phyloP scores from a whole-genome alignment of 2,113 vertebrate genomes.

The Morone saxatilis region DNA sequence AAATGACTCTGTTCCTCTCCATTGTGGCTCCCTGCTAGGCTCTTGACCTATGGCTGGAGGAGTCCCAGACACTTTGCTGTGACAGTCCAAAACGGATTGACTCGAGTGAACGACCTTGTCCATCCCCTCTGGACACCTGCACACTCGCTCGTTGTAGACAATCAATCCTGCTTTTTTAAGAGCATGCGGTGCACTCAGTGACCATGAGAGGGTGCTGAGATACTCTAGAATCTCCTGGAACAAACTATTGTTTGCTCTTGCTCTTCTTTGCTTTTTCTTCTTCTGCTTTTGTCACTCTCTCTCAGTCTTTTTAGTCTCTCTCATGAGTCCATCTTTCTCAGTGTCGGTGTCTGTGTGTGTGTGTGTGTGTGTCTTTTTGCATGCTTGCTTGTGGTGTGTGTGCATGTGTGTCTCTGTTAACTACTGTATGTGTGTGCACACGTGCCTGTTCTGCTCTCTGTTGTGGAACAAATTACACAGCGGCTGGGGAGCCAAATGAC shows the following conservation, averaged over 20 bases:
- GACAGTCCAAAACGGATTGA: slow-evolving; percentile 67
- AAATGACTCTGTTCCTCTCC: slow-evolving; percentile 55
- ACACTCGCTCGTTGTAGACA: slow-evolving; percentile 17
- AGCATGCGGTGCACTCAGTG: neutral
- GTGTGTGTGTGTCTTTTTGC: slow-evolving; percentile 21
- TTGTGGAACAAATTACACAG: slow-evolving; percentile 85
- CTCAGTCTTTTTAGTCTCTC: slow-evolving; percentile 3
- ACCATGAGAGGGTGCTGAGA: slow-evolving; percentile 75
- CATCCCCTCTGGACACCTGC: slow-evolving; percentile 61
- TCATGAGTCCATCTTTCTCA: slow-evolving; percentile 41
- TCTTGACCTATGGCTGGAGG: slow-evolving; percentile 54
- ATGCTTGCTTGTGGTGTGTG: slow-evolving; percentile 25
- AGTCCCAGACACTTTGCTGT: slow-evolving; percentile 50
- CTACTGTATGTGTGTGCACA: slow-evolving; percentile 48
- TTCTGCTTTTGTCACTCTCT: slow-evolving; percentile 1
- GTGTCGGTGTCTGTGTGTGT: neutral
- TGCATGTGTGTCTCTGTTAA: slow-evolving; percentile 5
- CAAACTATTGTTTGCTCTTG: neutral
- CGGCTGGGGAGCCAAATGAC: slow-evolving; percentile 83
- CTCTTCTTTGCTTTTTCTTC: neutral
- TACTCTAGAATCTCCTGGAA: slow-evolving; percentile 41
- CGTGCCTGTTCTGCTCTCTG: slow-evolving; percentile 77
- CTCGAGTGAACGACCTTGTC: slow-evolving; percentile 63
- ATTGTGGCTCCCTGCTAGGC: slow-evolving; percentile 25
- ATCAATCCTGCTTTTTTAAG: slow-evolving; percentile 49